A percentile compares a stretch with the other conserved stretches of the same genome.
Conservation (phyloP, 1,140 invertebrate species). For the Aphis craccivora region DNA sequence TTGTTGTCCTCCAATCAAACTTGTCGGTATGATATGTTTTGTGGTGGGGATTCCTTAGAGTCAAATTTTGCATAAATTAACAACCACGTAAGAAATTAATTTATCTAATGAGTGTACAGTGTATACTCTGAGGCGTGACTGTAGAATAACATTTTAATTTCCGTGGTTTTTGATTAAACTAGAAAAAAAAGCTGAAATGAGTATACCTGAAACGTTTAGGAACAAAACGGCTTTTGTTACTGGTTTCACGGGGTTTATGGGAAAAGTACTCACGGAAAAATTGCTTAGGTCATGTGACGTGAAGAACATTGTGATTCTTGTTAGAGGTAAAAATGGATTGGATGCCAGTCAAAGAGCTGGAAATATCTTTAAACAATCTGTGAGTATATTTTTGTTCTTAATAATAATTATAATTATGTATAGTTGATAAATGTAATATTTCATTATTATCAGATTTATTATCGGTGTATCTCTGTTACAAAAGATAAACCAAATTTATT, state of each 20-base stretch:
- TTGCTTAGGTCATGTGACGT: conserved; percentile 76
- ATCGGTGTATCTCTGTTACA: background rate
- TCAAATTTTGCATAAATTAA: too few relatives aligned
- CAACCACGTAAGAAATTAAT: too few relatives aligned
- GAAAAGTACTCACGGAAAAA: conserved; percentile 82
- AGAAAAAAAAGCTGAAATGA: background rate
- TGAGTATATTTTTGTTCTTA: conserved; percentile 56
- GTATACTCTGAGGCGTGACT: too few relatives aligned
- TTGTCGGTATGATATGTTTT: too few relatives aligned
- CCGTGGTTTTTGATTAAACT: too few relatives aligned
- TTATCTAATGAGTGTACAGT: too few relatives aligned
- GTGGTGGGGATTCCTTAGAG: too few relatives aligned
- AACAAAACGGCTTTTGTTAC: conserved; percentile 70
- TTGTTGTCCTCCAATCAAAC: too few relatives aligned
- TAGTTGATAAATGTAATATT: too few relatives aligned
- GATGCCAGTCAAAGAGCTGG: conserved; percentile 63
- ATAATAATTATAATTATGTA: too few relatives aligned
- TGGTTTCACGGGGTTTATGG: conserved; percentile 75
- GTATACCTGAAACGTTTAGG: conserved; percentile 62
- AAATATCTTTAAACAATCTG: conserved; percentile 65
- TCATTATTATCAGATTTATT: background rate
- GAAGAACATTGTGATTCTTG: background rate
- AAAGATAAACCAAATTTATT: background rate
- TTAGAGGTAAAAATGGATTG: background rate
- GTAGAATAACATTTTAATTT: too few relatives aligned